Conservation (phyloP, 2,797 vertebrate species). For the Hippoglossus hippoglossus region DNA sequence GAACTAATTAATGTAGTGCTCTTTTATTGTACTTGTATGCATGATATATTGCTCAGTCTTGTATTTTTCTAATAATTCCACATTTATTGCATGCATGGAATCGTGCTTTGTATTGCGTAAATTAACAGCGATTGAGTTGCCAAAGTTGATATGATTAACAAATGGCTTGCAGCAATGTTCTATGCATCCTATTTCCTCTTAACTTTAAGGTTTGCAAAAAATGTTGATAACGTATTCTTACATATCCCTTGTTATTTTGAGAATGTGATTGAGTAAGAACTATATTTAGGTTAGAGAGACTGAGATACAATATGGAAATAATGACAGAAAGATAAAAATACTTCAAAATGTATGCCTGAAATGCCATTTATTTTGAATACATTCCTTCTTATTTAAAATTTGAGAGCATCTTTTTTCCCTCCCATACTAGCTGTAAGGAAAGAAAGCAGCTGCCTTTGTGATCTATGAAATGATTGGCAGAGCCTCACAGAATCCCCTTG, state of each 20-base stretch:
- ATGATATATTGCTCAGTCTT: too few relatives aligned
- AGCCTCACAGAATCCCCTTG: conserved; percentile 49
- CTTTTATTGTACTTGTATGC: too few relatives aligned
- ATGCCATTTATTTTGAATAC: conserved; percentile 17
- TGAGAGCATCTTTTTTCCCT: conserved; percentile 14
- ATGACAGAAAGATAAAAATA: background rate
- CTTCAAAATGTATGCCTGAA: conserved; percentile 13
- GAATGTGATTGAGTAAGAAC: too few relatives aligned
- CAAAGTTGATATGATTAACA: background rate
- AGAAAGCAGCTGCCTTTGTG: conserved; percentile 38
- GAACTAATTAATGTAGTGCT: too few relatives aligned
- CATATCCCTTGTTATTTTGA: too few relatives aligned
- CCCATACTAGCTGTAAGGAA: conserved; percentile 36
- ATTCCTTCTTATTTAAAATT: background rate
- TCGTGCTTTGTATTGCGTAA: too few relatives aligned
- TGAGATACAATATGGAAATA: background rate
- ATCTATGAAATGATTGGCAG: conserved; percentile 71
- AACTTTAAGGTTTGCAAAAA: background rate
- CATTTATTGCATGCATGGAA: too few relatives aligned
- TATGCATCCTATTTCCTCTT: background rate
- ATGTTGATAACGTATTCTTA: too few relatives aligned
- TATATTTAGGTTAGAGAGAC: too few relatives aligned
- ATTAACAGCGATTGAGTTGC: background rate
- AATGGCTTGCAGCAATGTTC: background rate
- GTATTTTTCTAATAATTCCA: too few relatives aligned